These are phyloP conservation scores for Matsumyia berberina DNA, from an alignment of 2,888 invertebrate species.

Conservation along the genomic window DNA sequence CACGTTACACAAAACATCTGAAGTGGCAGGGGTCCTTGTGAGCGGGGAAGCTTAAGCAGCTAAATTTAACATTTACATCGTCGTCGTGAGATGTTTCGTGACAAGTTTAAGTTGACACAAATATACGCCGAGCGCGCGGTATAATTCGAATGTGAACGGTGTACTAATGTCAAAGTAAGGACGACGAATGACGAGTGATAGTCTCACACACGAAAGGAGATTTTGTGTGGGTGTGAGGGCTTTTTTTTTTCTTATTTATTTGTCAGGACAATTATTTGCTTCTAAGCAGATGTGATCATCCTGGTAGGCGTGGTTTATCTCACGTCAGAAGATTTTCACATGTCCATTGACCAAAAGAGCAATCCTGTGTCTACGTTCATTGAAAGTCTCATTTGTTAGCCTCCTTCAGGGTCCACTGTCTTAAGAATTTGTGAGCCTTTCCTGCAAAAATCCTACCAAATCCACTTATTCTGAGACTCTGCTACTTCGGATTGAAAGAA, in stretches of 20 bases:
- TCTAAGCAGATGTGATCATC: no score
- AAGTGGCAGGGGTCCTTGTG: background rate
- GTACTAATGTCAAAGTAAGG: conserved; percentile 43
- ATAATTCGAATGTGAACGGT: conserved; percentile 27
- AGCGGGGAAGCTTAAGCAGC: conserved; percentile 43
- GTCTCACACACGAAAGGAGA: conserved; percentile 4
- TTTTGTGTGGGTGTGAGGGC: background rate
- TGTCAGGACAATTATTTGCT: background rate
- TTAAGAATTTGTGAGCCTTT: no score
- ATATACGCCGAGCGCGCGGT: background rate
- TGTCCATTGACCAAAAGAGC: no score
- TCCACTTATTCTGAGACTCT: no score
- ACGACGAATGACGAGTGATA: conserved; percentile 17
- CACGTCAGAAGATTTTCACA: no score
- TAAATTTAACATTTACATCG: conserved; percentile 55
- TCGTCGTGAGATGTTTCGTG: conserved; percentile 58
- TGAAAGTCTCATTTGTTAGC: no score
- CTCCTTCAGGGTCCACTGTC: no score
- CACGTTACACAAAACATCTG: conserved; percentile 20
- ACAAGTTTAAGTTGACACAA: conserved; percentile 63
- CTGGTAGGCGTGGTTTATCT: no score
- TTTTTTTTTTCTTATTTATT: background rate
- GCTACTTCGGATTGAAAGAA: no score
- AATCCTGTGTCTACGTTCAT: no score
- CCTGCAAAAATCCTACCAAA: no score